These are phyloP conservation scores for Neostethus bicornis DNA, from an alignment of 2,797 vertebrate species.

Conservation along the genomic window DNA sequence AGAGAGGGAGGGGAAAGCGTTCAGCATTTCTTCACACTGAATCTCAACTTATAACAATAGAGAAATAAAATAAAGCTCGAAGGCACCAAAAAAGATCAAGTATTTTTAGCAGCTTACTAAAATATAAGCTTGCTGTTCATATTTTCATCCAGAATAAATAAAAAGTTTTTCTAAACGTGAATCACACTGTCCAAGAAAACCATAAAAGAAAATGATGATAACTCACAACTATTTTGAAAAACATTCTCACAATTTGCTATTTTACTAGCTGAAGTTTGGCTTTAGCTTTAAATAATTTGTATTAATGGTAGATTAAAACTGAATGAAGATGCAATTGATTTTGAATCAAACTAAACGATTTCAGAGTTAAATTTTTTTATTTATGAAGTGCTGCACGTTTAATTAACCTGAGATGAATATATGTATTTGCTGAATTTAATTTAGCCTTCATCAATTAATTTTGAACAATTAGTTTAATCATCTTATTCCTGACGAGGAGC, in stretches of 20 bases:
- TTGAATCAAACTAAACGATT: not conserved
- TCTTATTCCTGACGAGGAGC: too few relatives aligned
- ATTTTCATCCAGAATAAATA: not conserved
- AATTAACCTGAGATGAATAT: too few relatives aligned
- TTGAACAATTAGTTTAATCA: too few relatives aligned
- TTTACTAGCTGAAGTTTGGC: not conserved
- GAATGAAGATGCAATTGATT: not conserved
- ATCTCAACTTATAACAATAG: slow-evolving; percentile 32
- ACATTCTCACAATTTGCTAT: not conserved
- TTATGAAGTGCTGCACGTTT: too few relatives aligned
- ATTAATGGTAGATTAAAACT: not conserved
- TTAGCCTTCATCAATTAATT: too few relatives aligned
- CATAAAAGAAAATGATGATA: not conserved
- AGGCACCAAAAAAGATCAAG: slow-evolving; percentile 2
- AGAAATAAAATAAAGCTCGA: not conserved
- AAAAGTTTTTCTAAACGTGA: not conserved
- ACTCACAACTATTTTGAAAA: not conserved
- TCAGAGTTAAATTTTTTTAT: not conserved
- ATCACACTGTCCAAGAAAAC: not conserved
- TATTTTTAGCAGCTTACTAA: not conserved
- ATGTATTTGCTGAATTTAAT: too few relatives aligned
- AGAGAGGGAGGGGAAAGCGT: slow-evolving; percentile 31
- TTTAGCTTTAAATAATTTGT: not conserved
- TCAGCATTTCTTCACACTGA: slow-evolving; percentile 41
- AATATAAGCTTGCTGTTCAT: not conserved